phyloP scores from a whole-genome alignment of 2,797 vertebrate genomes.

The Chelonia mydas region DNA sequence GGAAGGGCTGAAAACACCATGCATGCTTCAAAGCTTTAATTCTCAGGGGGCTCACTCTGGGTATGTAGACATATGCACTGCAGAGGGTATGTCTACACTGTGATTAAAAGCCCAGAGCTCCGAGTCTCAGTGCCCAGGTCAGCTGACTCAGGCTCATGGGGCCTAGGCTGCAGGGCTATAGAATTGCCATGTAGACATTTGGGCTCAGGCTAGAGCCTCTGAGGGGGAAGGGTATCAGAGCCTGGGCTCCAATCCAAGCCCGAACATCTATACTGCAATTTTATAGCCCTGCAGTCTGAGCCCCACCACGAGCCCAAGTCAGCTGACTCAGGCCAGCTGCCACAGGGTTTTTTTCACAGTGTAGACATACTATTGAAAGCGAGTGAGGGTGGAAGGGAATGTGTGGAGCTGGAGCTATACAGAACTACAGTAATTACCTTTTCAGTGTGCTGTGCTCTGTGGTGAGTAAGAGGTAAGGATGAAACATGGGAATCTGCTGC shows the following conservation, averaged over 20 bases:
- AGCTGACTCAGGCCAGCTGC: neutral
- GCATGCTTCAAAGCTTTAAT: neutral
- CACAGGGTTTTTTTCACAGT: neutral
- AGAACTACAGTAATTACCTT: neutral
- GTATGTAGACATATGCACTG: too few relatives aligned
- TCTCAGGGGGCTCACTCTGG: neutral
- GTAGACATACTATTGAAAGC: neutral
- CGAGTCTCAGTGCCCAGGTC: too few relatives aligned
- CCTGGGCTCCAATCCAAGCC: too few relatives aligned
- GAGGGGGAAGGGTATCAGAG: too few relatives aligned
- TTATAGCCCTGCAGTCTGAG: neutral
- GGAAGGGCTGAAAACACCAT: neutral
- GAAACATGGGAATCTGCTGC: conserved; percentile 19
- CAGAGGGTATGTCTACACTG: neutral
- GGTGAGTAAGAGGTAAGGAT: neutral
- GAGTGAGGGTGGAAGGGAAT: neutral
- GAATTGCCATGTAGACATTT: neutral
- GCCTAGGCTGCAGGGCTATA: neutral
- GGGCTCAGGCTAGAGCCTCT: neutral
- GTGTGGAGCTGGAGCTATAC: neutral
- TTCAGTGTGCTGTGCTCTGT: neutral
- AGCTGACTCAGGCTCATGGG: neutral
- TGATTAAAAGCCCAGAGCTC: neutral
- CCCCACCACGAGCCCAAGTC: too few relatives aligned
- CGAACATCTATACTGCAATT: neutral